These are phyloP conservation scores for Didymodactylos carnosus DNA, from an alignment of 2,888 invertebrate species.

Conservation along the genomic window DNA sequence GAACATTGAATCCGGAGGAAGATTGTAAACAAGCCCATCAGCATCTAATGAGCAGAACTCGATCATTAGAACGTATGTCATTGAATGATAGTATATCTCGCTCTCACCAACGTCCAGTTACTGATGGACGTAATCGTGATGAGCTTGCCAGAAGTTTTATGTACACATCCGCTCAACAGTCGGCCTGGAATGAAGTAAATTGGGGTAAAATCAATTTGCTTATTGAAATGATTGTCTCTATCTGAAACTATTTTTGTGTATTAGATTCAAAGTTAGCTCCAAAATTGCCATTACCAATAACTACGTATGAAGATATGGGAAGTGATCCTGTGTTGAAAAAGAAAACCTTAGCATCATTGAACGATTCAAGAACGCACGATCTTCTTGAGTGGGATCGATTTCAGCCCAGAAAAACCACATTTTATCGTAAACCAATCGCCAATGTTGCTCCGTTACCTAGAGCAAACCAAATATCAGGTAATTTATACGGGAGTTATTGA, in stretches of 20 bases:
- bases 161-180: background rate
- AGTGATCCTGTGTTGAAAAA: conserved; percentile 4
- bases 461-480: background rate
- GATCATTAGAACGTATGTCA: no score
- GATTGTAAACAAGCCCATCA: background rate
- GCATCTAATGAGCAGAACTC: no score
- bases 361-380: background rate
- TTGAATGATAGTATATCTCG: no score
- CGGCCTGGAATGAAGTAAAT: background rate
- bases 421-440: background rate
- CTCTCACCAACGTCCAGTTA: background rate
- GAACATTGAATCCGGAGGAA: background rate
- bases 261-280: conserved; percentile 1
- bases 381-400: conserved; percentile 7
- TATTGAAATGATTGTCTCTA: no score
- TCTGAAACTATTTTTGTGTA: no score
- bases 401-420: background rate
- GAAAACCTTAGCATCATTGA: background rate
- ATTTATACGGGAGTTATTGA: no score
- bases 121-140: background rate
- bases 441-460: background rate
- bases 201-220: background rate
- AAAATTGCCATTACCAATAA: conserved; percentile 2
- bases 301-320: conserved; percentile 4
- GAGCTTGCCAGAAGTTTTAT: background rate